phyloP scores from a whole-genome alignment of 2,888 invertebrate species.

The Protonemura montana region DNA sequence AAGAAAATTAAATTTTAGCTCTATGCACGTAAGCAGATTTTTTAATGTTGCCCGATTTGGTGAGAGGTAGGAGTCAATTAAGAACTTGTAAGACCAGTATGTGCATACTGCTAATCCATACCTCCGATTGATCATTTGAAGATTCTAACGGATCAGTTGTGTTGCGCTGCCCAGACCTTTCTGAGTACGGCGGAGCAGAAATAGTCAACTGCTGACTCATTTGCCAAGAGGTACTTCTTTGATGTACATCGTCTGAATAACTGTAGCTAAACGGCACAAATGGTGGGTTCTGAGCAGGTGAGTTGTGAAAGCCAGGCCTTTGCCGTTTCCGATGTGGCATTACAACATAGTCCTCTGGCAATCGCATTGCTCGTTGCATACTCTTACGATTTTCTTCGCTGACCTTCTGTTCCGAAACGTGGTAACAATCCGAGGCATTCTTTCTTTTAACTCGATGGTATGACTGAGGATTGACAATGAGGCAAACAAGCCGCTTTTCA shows the following conservation, averaged over 20 bases:
- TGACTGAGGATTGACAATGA: not conserved
- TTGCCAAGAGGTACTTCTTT: conserved; percentile 41
- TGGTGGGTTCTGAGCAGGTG: conserved; percentile 86
- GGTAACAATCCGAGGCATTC: conserved; percentile 9
- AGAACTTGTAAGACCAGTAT: too few species aligned
- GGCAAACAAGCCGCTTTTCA: conserved; percentile 1
- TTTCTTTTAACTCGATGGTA: conserved; percentile 31
- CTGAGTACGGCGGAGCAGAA: conserved; percentile 74
- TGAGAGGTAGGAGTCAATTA: too few species aligned
- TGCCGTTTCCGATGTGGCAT: conserved; percentile 83
- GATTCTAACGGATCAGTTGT: not conserved
- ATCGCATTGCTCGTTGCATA: conserved; percentile 65
- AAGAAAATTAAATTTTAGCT: too few species aligned
- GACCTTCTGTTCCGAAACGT: conserved; percentile 13
- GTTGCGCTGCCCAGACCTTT: conserved; percentile 32
- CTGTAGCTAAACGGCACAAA: conserved; percentile 84
- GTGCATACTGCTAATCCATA: too few species aligned
- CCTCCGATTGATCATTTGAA: not conserved
- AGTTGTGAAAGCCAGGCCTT: conserved; percentile 85
- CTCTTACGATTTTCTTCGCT: conserved; percentile 34
- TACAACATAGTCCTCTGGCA: conserved; percentile 83
- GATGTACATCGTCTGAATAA: conserved; percentile 72
- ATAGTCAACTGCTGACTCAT: conserved; percentile 73
- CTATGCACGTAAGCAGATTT: too few species aligned
- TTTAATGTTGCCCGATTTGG: too few species aligned